Percentiles rank a stretch among this genome's conserved stretches.
These are phyloP conservation scores for Apis laboriosa DNA, from an alignment of 1,140 invertebrate species.

Conservation along the genomic window DNA sequence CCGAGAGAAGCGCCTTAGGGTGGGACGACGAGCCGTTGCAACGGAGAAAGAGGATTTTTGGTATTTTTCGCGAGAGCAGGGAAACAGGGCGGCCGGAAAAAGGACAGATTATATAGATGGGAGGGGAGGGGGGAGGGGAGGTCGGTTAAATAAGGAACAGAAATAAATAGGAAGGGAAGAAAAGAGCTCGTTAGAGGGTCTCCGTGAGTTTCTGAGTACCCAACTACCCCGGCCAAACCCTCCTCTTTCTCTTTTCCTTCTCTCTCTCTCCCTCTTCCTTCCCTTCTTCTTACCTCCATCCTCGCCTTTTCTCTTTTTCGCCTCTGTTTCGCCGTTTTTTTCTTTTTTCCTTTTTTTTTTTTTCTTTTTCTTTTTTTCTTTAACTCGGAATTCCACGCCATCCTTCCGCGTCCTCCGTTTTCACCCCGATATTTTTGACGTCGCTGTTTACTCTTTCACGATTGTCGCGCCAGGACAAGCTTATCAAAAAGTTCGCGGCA, in stretches of 20 bases:
- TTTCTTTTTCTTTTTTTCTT: not conserved
- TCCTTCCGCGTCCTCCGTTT: conserved; percentile 54
- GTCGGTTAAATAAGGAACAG: conserved; percentile 80
- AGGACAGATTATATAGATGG: conserved; percentile 54
- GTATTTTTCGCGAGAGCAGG: conserved; percentile 61
- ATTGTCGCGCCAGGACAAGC: conserved; percentile 19
- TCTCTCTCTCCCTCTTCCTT: conserved; percentile 18
- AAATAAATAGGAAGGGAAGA: conserved; percentile 81
- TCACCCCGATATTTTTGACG: conserved; percentile 68
- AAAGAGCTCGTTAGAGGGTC: conserved; percentile 80
- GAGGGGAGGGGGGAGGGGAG: conserved; percentile 27
- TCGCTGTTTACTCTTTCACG: conserved; percentile 64
- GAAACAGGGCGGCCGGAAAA: conserved; percentile 44
- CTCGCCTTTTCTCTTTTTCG: conserved; percentile 49
- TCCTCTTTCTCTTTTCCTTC: conserved; percentile 63
- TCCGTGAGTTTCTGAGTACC: conserved; percentile 78
- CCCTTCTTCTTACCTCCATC: conserved; percentile 26
- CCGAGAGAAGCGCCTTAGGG: conserved; percentile 45
- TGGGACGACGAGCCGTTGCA: conserved; percentile 62
- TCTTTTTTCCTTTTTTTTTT: not conserved
- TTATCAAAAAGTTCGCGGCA: not conserved
- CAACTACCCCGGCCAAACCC: conserved; percentile 72
- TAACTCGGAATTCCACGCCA: conserved; percentile 18
- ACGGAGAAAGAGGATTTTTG: conserved; percentile 68
- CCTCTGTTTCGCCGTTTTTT: conserved; percentile 56